A percentile compares a stretch with the other conserved stretches of the same genome.
These are phyloP conservation scores for Thamnaconus septentrionalis DNA, from an alignment of 2,113 vertebrate species.

Conservation along the genomic window DNA sequence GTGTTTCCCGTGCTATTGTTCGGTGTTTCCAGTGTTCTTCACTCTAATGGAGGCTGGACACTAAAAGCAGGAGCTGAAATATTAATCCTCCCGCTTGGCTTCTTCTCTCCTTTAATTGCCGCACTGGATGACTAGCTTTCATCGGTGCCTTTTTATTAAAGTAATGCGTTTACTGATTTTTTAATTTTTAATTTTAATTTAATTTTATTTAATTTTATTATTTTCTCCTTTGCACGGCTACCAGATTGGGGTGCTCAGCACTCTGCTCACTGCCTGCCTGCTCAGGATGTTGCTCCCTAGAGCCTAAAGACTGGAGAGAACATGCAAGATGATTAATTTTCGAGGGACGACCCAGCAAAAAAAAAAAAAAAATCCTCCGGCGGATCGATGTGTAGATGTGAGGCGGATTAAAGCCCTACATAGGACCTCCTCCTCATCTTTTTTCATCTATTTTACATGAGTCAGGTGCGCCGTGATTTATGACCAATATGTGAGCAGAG, in stretches of 20 bases:
- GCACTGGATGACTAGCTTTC: conserved; percentile 3
- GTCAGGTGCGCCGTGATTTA: conserved; percentile 14
- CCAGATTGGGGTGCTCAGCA: neutral
- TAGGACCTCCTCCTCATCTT: conserved; percentile 9
- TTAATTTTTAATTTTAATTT: too few relatives aligned
- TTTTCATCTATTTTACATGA: conserved; percentile 36
- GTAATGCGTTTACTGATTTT: neutral
- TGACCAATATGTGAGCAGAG: conserved; percentile 12
- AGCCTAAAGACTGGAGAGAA: neutral
- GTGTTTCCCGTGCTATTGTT: too few relatives aligned
- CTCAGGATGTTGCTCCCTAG: conserved; percentile 12
- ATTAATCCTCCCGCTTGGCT: conserved; percentile 47
- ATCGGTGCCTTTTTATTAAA: neutral
- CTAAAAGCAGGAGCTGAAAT: conserved; percentile 42
- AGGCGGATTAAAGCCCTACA: conserved; percentile 2
- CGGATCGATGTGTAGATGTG: conserved; percentile 8
- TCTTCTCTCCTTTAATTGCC: conserved; percentile 39
- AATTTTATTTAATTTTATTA: neutral
- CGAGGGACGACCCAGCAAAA: neutral
- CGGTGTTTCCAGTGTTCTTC: conserved; percentile 24
- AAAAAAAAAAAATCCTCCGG: neutral
- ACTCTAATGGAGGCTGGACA: neutral
- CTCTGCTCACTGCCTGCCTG: neutral
- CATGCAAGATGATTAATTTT: conserved; percentile 17
- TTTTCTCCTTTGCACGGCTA: neutral